phyloP scores from a whole-genome alignment of 2,888 invertebrate species.

The Sinotaia quadrata region DNA sequence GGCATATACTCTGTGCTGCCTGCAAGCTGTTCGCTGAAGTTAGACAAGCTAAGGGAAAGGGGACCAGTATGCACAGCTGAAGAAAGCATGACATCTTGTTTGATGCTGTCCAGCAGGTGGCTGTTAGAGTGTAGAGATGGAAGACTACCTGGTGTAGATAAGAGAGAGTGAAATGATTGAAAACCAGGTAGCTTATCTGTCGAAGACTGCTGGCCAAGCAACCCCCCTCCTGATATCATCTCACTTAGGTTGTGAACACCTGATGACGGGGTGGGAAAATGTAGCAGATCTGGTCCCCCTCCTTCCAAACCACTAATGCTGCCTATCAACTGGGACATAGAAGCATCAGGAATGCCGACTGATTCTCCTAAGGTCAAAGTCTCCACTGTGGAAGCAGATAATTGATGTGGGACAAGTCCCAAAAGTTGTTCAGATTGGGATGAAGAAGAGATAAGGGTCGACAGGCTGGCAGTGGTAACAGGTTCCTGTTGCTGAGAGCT shows the following conservation, averaged over 20 bases:
- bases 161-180: slow-evolving; percentile 23
- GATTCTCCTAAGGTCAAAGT: slow-evolving; percentile 11
- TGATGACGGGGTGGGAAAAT: slow-evolving; percentile 18
- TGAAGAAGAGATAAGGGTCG: slow-evolving; percentile 14
- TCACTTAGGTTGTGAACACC: not conserved
- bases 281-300: slow-evolving; percentile 24
- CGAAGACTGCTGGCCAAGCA: slow-evolving; percentile 19
- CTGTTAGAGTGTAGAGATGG: slow-evolving; percentile 16
- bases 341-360: slow-evolving; percentile 35
- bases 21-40: slow-evolving; percentile 13
- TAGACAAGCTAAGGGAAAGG: not conserved
- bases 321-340: slow-evolving; percentile 40
- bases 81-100: slow-evolving; percentile 39
- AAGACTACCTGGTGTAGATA: slow-evolving; percentile 7
- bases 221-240: not conserved
- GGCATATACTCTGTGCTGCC: slow-evolving; percentile 16
- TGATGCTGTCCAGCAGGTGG: slow-evolving; percentile 31
- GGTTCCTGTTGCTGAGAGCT: not conserved
- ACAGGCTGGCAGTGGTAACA: not conserved
- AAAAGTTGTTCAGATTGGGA: slow-evolving; percentile 5
- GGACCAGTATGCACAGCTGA: slow-evolving; percentile 29
- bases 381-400: slow-evolving; percentile 6
- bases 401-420: slow-evolving; percentile 7
- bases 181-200: slow-evolving; percentile 22
- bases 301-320: slow-evolving; percentile 34